A percentile compares a stretch with the other conserved stretches of the same genome.
Evolutionary conservation across 1,140 invertebrate species (phyloP).

Genomic region (Drosophila melanica): DNA sequence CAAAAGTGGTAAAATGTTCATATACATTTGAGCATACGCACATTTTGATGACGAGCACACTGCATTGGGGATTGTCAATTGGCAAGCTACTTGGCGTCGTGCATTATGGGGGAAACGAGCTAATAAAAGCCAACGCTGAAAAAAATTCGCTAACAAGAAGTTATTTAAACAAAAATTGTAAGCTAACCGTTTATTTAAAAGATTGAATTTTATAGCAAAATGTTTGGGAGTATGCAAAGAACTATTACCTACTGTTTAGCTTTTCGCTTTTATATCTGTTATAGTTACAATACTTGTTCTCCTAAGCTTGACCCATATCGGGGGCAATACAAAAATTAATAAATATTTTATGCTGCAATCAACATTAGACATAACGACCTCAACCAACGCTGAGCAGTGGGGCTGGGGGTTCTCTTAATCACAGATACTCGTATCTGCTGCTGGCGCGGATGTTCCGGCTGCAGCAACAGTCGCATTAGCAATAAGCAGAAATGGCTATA

Average conservation of each 20-base stretch:
- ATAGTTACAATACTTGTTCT: neutral
- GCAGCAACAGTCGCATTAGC: slow-evolving; percentile 70
- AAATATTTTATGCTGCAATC: slow-evolving; percentile 60
- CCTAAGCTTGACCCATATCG: neutral
- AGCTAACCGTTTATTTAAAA: neutral
- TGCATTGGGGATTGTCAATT: slow-evolving; percentile 43
- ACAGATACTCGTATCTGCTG: slow-evolving; percentile 34
- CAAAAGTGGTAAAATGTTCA: slow-evolving; percentile 16
- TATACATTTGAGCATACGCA: slow-evolving; percentile 16
- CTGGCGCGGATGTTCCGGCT: slow-evolving; percentile 29
- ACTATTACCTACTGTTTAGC: neutral
- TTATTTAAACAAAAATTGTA: neutral
- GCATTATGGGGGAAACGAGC: slow-evolving; percentile 25
- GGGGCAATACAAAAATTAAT: slow-evolving; percentile 5
- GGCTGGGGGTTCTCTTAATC: slow-evolving; percentile 36
- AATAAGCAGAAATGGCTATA: slow-evolving; percentile 71
- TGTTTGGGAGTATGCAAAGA: neutral
- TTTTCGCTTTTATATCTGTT: no score
- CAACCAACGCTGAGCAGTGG: slow-evolving; percentile 16
- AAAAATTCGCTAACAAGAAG: slow-evolving; percentile 6
- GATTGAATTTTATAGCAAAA: neutral
- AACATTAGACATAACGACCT: slow-evolving; percentile 47
- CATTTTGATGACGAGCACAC: slow-evolving; percentile 25
- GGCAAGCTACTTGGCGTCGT: slow-evolving; percentile 30
- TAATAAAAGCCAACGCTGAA: slow-evolving; percentile 16